Percentiles rank a stretch among this genome's conserved stretches.
phyloP scores from a whole-genome alignment of 1,140 invertebrate genomes.

The Drosophila takahashii region DNA sequence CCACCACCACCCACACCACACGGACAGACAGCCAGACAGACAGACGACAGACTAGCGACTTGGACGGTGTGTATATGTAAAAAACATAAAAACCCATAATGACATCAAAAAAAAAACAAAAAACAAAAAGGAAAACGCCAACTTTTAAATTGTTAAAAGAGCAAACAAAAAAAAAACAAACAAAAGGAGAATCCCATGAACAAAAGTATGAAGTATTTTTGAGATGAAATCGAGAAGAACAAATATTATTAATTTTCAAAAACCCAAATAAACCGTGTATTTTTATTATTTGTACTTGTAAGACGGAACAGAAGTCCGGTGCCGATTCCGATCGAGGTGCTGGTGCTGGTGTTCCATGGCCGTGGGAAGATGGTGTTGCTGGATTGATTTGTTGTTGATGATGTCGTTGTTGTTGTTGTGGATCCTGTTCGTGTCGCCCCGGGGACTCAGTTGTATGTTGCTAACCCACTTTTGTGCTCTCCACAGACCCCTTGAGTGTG shows the following conservation, averaged over 20 bases:
- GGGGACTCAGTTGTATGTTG: conserved; percentile 47
- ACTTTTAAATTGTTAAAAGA: conserved; percentile 81
- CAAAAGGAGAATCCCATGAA: conserved; percentile 49
- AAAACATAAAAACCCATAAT: conserved; percentile 49
- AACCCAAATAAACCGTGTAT: conserved; percentile 76
- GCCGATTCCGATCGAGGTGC: conserved; percentile 24
- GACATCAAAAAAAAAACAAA: conserved; percentile 43
- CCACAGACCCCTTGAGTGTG: conserved; percentile 85
- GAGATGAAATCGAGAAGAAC: conserved; percentile 80
- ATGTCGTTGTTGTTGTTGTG: conserved; percentile 46
- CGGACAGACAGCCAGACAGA: conserved; percentile 25
- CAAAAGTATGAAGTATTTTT: conserved; percentile 79
- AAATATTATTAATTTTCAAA: conserved; percentile 83
- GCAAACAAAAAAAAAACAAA: conserved; percentile 45
- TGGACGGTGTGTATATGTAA: conserved; percentile 79
- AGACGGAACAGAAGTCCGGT: conserved; percentile 19
- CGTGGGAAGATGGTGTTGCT: conserved; percentile 28
- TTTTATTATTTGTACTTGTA: conserved; percentile 76
- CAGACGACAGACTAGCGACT: conserved; percentile 36
- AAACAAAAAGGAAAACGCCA: conserved; percentile 52
- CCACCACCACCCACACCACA: conserved; percentile 43
- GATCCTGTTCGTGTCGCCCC: conserved; percentile 4
- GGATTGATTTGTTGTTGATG: conserved; percentile 45
- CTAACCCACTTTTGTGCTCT: conserved; percentile 78
- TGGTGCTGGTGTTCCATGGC: conserved; percentile 26